Percentiles rank a stretch among this genome's conserved stretches.
Evolutionary conservation across 2,888 invertebrate genomes (phyloP).

Genomic region (Caradrina kadenii): DNA sequence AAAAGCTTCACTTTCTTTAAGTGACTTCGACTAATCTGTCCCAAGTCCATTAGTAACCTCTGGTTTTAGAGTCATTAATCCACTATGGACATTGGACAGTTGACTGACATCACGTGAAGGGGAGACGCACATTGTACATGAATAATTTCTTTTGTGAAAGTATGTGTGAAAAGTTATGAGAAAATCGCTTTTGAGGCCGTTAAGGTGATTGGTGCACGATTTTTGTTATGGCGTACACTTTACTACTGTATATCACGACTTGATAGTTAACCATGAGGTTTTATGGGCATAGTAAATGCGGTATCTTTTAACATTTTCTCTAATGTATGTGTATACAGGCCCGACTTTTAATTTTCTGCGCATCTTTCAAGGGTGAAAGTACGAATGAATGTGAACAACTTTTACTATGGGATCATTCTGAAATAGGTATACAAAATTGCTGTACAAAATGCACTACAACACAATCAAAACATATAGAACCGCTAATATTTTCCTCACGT

Average conservation of each 20-base stretch:
- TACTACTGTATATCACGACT: slow-evolving; percentile 55
- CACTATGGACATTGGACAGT: slow-evolving; percentile 59
- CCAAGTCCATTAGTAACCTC: slow-evolving; percentile 63
- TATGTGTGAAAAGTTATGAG: slow-evolving; percentile 54
- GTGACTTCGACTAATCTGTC: slow-evolving; percentile 43
- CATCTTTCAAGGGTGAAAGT: too few relatives aligned
- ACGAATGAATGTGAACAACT: too few relatives aligned
- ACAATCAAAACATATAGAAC: too few relatives aligned
- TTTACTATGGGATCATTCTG: too few relatives aligned
- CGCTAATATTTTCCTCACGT: too few relatives aligned
- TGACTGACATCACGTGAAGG: slow-evolving; percentile 61
- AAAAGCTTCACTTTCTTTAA: slow-evolving; percentile 53
- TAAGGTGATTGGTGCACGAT: slow-evolving; percentile 51
- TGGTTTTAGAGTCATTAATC: slow-evolving; percentile 62
- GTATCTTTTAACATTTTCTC: slow-evolving; percentile 25
- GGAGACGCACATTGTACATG: slow-evolving; percentile 39
- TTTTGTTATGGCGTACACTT: slow-evolving; percentile 48
- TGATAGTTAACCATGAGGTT: slow-evolving; percentile 52
- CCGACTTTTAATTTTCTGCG: too few relatives aligned
- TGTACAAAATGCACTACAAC: too few relatives aligned
- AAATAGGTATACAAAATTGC: too few relatives aligned
- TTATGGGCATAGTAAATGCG: slow-evolving; percentile 48
- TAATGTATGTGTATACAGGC: background rate
- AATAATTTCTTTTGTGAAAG: slow-evolving; percentile 63
- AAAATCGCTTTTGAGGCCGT: slow-evolving; percentile 48